phyloP scores from a whole-genome alignment of 2,888 invertebrate genomes.

The Pyrrhia umbra region DNA sequence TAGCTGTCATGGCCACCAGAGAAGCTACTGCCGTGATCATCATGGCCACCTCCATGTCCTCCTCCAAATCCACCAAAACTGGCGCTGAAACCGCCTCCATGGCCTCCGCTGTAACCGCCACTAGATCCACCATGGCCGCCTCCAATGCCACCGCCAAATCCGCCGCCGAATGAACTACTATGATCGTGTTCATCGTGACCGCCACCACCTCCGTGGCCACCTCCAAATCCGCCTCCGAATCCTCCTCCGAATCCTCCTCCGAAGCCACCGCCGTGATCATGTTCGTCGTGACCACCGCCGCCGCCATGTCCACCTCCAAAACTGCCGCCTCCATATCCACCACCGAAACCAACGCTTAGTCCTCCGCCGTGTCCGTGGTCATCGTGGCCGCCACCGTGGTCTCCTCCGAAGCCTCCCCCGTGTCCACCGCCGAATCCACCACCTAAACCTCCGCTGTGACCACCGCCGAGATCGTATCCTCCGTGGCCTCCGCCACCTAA shows the following conservation, averaged over 20 bases:
- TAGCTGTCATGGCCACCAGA: slow-evolving; percentile 63
- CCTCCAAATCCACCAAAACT: slow-evolving; percentile 62
- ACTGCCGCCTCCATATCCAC: slow-evolving; percentile 62
- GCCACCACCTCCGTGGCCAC: slow-evolving; percentile 68
- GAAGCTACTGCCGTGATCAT: slow-evolving; percentile 63
- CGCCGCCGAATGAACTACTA: slow-evolving; percentile 53
- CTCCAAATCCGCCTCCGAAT: slow-evolving; percentile 65
- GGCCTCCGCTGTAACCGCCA: slow-evolving; percentile 57
- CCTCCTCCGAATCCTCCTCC: slow-evolving; percentile 62
- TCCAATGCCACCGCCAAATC: slow-evolving; percentile 50
- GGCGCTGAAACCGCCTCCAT: slow-evolving; percentile 60
- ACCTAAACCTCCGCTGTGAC: slow-evolving; percentile 41
- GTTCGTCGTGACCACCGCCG: slow-evolving; percentile 65
- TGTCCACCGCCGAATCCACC: slow-evolving; percentile 72
- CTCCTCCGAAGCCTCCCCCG: slow-evolving; percentile 67
- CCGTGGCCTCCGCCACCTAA: slow-evolving; percentile 53
- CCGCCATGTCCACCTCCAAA: slow-evolving; percentile 54
- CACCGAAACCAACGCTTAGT: slow-evolving; percentile 60
- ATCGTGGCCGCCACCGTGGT: slow-evolving; percentile 61
- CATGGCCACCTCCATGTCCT: slow-evolving; percentile 64
- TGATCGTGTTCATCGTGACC: slow-evolving; percentile 61
- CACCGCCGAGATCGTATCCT: slow-evolving; percentile 59
- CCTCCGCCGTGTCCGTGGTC: slow-evolving; percentile 65
- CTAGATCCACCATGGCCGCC: slow-evolving; percentile 56
- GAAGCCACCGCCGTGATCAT: slow-evolving; percentile 64